A percentile compares a stretch with the other conserved stretches of the same genome.
These are phyloP conservation scores for Penaeus monodon DNA, from an alignment of 2,888 invertebrate genomes.

Conservation along the genomic window DNA sequence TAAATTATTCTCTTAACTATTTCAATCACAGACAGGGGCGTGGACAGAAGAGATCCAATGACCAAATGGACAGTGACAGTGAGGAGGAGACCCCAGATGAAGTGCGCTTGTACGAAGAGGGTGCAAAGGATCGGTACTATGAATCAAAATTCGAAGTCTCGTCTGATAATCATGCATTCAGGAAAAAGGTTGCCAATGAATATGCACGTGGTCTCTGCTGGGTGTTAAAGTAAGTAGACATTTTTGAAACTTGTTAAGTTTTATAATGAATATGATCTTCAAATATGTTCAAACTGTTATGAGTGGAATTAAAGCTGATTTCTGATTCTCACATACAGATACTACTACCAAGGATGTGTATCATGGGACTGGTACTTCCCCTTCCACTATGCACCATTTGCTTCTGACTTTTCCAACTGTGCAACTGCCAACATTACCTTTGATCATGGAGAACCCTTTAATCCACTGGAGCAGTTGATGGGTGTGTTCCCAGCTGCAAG, in stretches of 20 bases:
- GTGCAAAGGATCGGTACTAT: slow-evolving; percentile 98
- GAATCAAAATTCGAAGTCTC: slow-evolving; percentile 91
- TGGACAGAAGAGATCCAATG: slow-evolving; percentile 28
- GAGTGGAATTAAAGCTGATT: neutral
- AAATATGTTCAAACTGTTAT: neutral
- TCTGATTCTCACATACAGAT: slow-evolving; percentile 46
- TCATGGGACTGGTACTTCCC: slow-evolving; percentile 99
- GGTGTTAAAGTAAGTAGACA: slow-evolving; percentile 86
- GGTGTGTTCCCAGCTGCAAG: slow-evolving; percentile 99
- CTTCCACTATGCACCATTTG: slow-evolving; percentile 99
- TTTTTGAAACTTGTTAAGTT: neutral
- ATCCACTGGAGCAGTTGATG: slow-evolving; percentile 98
- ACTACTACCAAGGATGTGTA: slow-evolving; percentile 82
- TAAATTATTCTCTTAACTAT: neutral
- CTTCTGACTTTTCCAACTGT: slow-evolving; percentile 96
- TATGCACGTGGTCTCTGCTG: slow-evolving; percentile 97
- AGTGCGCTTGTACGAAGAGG: slow-evolving; percentile 94
- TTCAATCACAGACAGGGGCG: neutral
- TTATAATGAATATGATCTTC: no score
- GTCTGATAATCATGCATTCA: slow-evolving; percentile 83
- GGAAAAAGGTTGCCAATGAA: slow-evolving; percentile 90
- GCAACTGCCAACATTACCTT: slow-evolving; percentile 82
- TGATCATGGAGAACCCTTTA: slow-evolving; percentile 93
- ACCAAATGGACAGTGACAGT: neutral
- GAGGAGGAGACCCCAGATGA: slow-evolving; percentile 85